Percentiles rank a stretch among this genome's conserved stretches.
These are phyloP conservation scores for Sander lucioperca DNA, from an alignment of 2,113 vertebrate species.

Conservation along the genomic window DNA sequence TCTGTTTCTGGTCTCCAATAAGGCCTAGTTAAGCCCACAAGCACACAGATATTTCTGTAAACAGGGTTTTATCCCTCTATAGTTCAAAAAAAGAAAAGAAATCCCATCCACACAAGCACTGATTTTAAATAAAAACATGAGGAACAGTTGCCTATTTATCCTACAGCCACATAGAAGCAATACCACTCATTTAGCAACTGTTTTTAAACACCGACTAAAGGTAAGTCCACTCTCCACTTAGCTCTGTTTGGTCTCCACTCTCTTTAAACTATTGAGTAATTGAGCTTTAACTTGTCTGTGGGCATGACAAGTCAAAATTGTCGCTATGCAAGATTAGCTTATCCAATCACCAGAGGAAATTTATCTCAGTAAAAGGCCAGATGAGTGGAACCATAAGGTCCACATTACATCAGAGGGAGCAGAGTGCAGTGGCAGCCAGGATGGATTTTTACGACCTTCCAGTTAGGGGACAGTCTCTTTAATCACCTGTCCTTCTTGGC, in stretches of 20 bases:
- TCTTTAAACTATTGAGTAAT: neutral
- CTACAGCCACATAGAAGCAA: too few species aligned
- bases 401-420: slow-evolving; percentile 39
- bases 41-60: too few species aligned
- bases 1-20: neutral
- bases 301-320: neutral
- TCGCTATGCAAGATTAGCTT: slow-evolving; percentile 11
- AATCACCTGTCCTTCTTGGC: slow-evolving; percentile 39
- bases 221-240: too few species aligned
- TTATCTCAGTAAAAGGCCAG: neutral
- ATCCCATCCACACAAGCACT: too few species aligned
- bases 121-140: too few species aligned
- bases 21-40: too few species aligned
- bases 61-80: too few species aligned
- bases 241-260: too few species aligned
- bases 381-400: slow-evolving; percentile 44
- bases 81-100: too few species aligned
- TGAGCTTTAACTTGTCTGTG: neutral
- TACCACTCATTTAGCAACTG: too few species aligned
- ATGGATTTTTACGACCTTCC: slow-evolving; percentile 55
- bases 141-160: too few species aligned
- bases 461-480: slow-evolving; percentile 50
- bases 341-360: slow-evolving; percentile 17
- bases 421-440: slow-evolving; percentile 35
- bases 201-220: too few species aligned